Evolutionary conservation across 2,888 invertebrate genomes (phyloP).

Genomic region (Dermolepida albohirtum): DNA sequence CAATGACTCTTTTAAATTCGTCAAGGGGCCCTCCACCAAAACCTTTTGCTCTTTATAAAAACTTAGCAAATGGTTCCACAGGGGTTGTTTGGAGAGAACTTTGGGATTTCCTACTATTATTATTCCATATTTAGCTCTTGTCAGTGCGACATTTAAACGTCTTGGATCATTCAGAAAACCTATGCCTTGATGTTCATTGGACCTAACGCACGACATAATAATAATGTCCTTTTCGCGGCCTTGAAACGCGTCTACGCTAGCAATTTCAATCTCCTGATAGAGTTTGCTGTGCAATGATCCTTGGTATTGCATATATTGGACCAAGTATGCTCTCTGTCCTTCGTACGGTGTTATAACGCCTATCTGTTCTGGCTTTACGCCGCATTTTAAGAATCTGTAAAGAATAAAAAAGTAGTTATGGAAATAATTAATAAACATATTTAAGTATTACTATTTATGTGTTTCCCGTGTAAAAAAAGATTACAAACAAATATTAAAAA

Average conservation of each 20-base stretch:
- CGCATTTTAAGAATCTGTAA: conserved; percentile 88
- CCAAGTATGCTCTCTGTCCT: conserved; percentile 96
- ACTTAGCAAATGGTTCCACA: conserved; percentile 97
- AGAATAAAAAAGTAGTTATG: no score
- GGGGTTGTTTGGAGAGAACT: conserved; percentile 96
- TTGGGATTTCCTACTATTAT: conserved; percentile 99
- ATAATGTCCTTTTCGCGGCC: conserved; percentile 99
- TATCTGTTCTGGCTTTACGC: conserved; percentile 97
- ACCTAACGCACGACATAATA: conserved; percentile 98
- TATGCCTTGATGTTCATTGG: conserved; percentile 98
- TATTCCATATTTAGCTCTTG: conserved; percentile 96
- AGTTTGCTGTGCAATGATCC: conserved; percentile 96
- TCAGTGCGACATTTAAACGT: conserved; percentile 96
- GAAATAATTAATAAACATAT: no score
- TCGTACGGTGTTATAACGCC: conserved; percentile 99
- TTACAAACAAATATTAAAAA: conserved; percentile 5
- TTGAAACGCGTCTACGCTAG: conserved; percentile 99
- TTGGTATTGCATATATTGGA: conserved; percentile 99
- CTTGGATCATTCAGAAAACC: conserved; percentile 98
- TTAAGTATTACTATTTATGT: no score
- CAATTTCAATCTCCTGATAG: conserved; percentile 99
- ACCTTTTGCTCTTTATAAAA: conserved; percentile 98
- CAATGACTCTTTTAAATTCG: conserved; percentile 95
- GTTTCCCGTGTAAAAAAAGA: no score
- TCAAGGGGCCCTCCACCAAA: conserved; percentile 96